Conservation (phyloP, 2,888 invertebrate species). For the Campoplex capitator region DNA sequence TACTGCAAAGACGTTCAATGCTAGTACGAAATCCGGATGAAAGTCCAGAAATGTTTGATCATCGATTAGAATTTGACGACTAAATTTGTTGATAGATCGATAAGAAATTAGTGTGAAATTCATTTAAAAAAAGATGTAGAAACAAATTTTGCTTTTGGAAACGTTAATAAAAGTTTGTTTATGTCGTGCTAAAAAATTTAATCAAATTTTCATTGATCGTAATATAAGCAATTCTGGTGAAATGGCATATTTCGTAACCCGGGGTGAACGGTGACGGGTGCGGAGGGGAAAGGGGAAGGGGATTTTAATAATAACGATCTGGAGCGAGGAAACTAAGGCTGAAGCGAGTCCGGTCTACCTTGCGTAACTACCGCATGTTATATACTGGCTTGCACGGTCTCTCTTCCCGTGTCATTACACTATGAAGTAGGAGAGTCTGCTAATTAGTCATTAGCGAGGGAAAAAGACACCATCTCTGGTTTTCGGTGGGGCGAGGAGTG, state of each 20-base stretch:
- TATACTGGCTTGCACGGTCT: not conserved
- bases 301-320: constrained; percentile 75
- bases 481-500: constrained; percentile 58
- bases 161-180: not conserved
- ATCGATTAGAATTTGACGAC: not conserved
- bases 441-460: constrained; percentile 85
- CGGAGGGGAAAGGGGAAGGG: not conserved
- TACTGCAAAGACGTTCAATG: not conserved
- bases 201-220: constrained; percentile 37
- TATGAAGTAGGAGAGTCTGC: constrained; percentile 81
- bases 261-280: too few species aligned
- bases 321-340: not conserved
- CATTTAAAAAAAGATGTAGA: not conserved
- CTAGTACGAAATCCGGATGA: too few species aligned
- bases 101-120: not conserved
- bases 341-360: constrained; percentile 13
- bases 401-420: constrained; percentile 81
- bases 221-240: constrained; percentile 11
- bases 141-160: not conserved
- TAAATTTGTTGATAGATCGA: too few species aligned
- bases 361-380: constrained; percentile 14
- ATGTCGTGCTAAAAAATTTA: not conserved
- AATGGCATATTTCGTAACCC: not conserved
- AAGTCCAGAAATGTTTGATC: not conserved
- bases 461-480: constrained; percentile 82